Percentiles rank a stretch among this genome's conserved stretches.
phyloP scores from a whole-genome alignment of 2,113 vertebrate genomes.

The Notothenia rossii region DNA sequence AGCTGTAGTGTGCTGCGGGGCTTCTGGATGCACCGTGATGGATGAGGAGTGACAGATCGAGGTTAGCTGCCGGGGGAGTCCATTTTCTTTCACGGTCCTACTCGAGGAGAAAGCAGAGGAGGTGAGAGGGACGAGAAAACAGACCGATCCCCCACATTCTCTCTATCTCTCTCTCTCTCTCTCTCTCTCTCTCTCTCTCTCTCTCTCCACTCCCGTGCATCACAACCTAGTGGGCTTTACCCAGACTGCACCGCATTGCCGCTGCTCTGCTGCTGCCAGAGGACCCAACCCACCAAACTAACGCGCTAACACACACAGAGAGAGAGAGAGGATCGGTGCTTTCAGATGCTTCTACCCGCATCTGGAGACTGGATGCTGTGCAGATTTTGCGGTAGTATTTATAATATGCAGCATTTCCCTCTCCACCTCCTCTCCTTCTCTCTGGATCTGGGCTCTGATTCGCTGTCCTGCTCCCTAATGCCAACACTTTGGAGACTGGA shows the following conservation, averaged over 20 bases:
- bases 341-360: constrained; percentile 3
- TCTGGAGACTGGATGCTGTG: constrained; percentile 28
- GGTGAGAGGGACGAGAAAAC: constrained; percentile 43
- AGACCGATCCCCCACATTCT: constrained; percentile 31
- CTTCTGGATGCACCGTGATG: constrained; percentile 78
- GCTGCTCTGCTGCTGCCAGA: constrained; percentile 52
- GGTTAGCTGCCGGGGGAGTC: constrained; percentile 83
- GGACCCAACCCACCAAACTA: constrained; percentile 71
- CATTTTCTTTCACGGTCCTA: constrained; percentile 74
- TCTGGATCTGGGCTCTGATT: constrained; percentile 26
- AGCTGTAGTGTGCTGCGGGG: constrained; percentile 66
- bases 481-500: constrained; percentile 48
- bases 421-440: neutral
- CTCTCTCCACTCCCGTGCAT: constrained; percentile 54
- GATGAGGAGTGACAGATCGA: constrained; percentile 90
- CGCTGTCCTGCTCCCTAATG: constrained; percentile 44
- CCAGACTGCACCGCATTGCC: constrained; percentile 74
- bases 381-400: neutral
- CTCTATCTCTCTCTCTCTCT: constrained; percentile 18
- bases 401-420: constrained; percentile 46
- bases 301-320: constrained; percentile 20
- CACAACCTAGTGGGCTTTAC: constrained; percentile 63
- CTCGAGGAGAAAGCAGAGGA: constrained; percentile 51
- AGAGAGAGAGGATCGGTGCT: neutral
- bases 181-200: constrained; percentile 33